A percentile compares a stretch with the other conserved stretches of the same genome.
Evolutionary conservation across 2,888 invertebrate species (phyloP).

Genomic region (Tipula vernalis): DNA sequence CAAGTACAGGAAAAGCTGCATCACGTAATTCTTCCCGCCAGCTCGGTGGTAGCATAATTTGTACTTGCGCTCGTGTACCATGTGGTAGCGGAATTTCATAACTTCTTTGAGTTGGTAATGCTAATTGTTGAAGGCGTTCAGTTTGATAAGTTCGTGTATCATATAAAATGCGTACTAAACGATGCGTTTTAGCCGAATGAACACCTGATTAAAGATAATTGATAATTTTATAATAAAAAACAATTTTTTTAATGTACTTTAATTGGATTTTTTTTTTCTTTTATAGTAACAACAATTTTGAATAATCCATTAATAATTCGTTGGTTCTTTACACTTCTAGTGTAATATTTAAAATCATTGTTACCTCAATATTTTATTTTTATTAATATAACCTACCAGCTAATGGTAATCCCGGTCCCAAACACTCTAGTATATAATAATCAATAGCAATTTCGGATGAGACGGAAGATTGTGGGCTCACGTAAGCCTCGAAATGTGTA

Average conservation of each 20-base stretch:
- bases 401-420: slow-evolving; percentile 83
- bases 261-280: too few relatives aligned
- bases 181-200: slow-evolving; percentile 62
- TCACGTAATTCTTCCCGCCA: slow-evolving; percentile 76
- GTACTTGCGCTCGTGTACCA: slow-evolving; percentile 78
- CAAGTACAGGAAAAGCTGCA: slow-evolving; percentile 77
- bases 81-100: slow-evolving; percentile 77
- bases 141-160: slow-evolving; percentile 55
- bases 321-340: too few relatives aligned
- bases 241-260: too few relatives aligned
- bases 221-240: too few relatives aligned
- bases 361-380: too few relatives aligned
- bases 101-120: slow-evolving; percentile 68
- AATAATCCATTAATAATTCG: too few relatives aligned
- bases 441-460: slow-evolving; percentile 31
- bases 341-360: too few relatives aligned
- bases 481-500: slow-evolving; percentile 70
- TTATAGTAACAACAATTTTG: too few relatives aligned
- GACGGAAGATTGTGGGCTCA: slow-evolving; percentile 42
- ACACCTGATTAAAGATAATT: slow-evolving; percentile 32
- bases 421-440: slow-evolving; percentile 72
- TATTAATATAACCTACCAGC: slow-evolving; percentile 39
- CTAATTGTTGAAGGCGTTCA: slow-evolving; percentile 58
- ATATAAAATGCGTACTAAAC: slow-evolving; percentile 62
- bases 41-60: slow-evolving; percentile 75